Conservation (phyloP, 2,888 invertebrate genomes). For the Synergus itoensis region DNA sequence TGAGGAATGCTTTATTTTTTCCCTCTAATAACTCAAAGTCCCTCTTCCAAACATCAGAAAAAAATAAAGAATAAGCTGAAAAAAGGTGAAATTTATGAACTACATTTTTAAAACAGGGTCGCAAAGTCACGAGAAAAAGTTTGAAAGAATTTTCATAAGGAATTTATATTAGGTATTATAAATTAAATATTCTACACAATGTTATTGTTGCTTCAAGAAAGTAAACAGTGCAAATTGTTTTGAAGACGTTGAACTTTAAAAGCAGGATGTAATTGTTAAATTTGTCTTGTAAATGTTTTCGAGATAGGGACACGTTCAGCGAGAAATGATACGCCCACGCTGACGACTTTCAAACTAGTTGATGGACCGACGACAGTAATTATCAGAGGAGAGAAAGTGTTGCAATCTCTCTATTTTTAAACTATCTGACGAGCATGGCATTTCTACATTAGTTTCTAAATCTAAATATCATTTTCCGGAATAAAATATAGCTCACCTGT, state of each 20-base stretch:
- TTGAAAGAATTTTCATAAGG: background rate
- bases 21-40: background rate
- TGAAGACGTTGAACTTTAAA: background rate
- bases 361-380: slow-evolving; percentile 38
- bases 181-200: background rate
- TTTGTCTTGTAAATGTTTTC: slow-evolving; percentile 30
- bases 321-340: slow-evolving; percentile 20
- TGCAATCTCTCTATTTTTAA: slow-evolving; percentile 13
- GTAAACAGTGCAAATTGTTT: slow-evolving; percentile 4
- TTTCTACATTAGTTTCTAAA: background rate
- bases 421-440: background rate
- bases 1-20: background rate
- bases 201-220: background rate
- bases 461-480: background rate
- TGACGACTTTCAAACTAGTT: slow-evolving; percentile 19
- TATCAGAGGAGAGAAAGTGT: background rate
- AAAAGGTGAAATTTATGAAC: background rate
- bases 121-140: background rate
- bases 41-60: background rate
- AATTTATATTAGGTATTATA: background rate
- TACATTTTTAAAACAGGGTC: background rate
- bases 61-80: background rate
- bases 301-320: slow-evolving; percentile 21
- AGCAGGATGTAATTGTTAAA: slow-evolving; percentile 8
- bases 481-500: background rate